Evolutionary conservation across 1,140 invertebrate species (phyloP).

Genomic region (Cyclargus thomasi): DNA sequence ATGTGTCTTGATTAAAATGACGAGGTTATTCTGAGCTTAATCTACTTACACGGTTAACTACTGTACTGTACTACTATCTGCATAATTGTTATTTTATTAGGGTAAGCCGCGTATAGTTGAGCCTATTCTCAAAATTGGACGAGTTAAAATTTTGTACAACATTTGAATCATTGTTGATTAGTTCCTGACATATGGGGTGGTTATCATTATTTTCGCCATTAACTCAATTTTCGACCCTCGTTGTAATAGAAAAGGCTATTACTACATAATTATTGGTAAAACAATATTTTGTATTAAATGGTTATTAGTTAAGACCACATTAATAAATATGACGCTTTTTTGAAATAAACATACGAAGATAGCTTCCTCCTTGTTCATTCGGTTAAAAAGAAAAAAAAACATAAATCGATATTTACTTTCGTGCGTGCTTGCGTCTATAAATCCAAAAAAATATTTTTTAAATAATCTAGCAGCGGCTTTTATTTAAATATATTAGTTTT

Average conservation of each 20-base stretch:
- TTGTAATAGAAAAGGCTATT: slow-evolving; percentile 1
- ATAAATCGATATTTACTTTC: no score
- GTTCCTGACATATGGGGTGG: neutral
- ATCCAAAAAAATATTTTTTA: no score
- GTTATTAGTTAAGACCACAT: no score
- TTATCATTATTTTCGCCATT: neutral
- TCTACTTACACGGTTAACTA: neutral
- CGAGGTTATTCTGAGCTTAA: neutral
- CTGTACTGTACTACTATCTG: no score
- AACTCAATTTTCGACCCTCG: slow-evolving; percentile 10
- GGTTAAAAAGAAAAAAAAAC: no score
- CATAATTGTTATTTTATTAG: neutral
- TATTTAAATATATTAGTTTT: no score
- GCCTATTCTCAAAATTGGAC: neutral
- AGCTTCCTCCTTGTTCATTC: no score
- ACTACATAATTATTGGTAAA: slow-evolving; percentile 11
- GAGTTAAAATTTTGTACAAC: neutral
- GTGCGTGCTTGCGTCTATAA: no score
- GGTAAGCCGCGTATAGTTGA: neutral
- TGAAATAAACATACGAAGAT: no score
- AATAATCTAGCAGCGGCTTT: no score
- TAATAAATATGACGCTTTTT: no score
- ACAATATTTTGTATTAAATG: no score
- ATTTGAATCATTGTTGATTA: neutral
- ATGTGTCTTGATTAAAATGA: neutral